Base-by-base conservation (phyloP, 2,113 vertebrate genomes). In the Crotalus tigris region DNA sequence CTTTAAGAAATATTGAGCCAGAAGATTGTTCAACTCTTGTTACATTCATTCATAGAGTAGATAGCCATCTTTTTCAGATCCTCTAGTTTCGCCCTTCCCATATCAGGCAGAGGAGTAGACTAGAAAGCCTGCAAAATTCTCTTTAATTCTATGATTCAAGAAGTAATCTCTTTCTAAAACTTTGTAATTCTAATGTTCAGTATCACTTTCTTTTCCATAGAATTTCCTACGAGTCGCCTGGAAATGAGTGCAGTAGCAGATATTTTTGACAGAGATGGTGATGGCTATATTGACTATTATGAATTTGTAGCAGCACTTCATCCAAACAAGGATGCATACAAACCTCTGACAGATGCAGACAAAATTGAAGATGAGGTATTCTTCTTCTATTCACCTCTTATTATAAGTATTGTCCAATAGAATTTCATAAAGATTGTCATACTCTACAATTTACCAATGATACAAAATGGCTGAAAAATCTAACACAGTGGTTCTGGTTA, bases 161-260 rank as follows among this genome's bases (percentile, higher is more conserved):
- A 75, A 93, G 44, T 94, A 49, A 88, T 23, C 44, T n/a, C 1
- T 91, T 23, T 55, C 90, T 29, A 89, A 39, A 81, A 94, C 26
- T 59, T 24, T 87, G 17, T 91, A 33, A 54, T 39, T 49, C 0
- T 91, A 85, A 92, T 58, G n/a, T 0, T 89, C 39, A 54, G n/a
- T 90, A 13, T 59, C 94, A 44, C 59, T 90, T 91, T 91, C 94
- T 96, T 13, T 33, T 75, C 81, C 92, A 15, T 85, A 99, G 99
- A 98, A 97, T 99, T 99, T 96, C 99, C 99, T 12, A 99, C 99
- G 87, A 99, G 99, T 54, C 98, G 99, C 4, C 96, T 99, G 95
- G 99, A 99, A 97, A 99, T 99, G 99, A 99, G 99, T 26, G 99
- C 99, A 0, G 99, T 99, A n/a, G 99, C 99, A 6, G 99, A 99